Evolutionary conservation across 1,140 invertebrate species (phyloP), one percentile per base, ranked within the genome.

Genomic region (Neelides sp.): DNA sequence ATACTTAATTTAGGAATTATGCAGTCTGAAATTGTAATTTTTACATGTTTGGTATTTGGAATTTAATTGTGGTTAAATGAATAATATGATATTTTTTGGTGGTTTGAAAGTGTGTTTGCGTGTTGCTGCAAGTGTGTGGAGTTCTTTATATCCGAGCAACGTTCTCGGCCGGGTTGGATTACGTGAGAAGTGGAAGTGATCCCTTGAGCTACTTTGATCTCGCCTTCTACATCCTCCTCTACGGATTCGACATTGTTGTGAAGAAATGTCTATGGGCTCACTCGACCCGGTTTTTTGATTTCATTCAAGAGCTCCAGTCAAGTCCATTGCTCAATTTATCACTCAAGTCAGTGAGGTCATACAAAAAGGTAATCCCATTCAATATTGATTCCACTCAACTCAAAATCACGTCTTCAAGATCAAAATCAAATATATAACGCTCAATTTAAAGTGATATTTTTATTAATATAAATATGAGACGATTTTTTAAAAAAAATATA

Each of bases 141-240:
- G 22, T 20, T 4, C 26, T 42, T 5, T 42, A 42, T 23, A 42
- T 42, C 15, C 12, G 20, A n/a, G 5, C 40, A 4, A 22, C 40
- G 5, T 42, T 42, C 17, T 4, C 5, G 4, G 40, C 40, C 5
- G 40, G 40, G 5, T 42, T 4, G 7, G 40, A 42, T 4, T 42
- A 20, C 4, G 40, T 42, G 7, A 42, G 26, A 23, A 3, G 8
- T 5, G 40, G 40, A 23, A 20, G 3, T 10, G 40, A 34, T 13
- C 10, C 34, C 20, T 3, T 48, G 4, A 36, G 4, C 22, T 48
- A 48, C 24, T 48, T 48, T 48, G 32, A 35, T 27, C 26, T 48
- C 30, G 4, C 24, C 10, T 32, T 48, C 32, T 23, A 23, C 3
- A 23, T 20, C 4, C 22, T 42, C 17, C 19, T 42, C 4, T 42